Evolutionary conservation across 1,140 invertebrate species (phyloP), one percentile per base, ranked within the genome.

Genomic region (Drosophila murphyi): DNA sequence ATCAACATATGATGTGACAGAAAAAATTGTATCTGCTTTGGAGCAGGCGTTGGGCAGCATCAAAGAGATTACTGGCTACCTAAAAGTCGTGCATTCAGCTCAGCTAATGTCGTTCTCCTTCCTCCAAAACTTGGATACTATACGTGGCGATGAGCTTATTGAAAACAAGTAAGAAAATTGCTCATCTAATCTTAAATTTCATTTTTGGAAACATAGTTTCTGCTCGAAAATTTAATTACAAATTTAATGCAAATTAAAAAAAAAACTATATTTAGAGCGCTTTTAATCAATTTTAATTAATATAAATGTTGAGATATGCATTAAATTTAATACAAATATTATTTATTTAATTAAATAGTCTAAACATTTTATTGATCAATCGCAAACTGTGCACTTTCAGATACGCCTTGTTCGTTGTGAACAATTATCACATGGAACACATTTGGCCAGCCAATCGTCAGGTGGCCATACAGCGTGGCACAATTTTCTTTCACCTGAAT

Each of bases 371-470:
- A 29, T 8, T 12, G 1, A 8, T 28, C 8, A 7, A 8, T 3
- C 3, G 6, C 28, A n/a, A 6, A 50, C 1, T 10, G 29, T 29
- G 5, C 5, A 32, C 1, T 50, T 62, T 7, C 4, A 92, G 95
- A 56, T 96, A 96, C 92, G 94, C 96, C 0, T 85, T 98, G 1
- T 93, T 95, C 12, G 95, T 98, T 0, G 93, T 96, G 37, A 97
- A 99, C 91, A 99, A 99, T 93, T 95, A 96, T 82, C 98, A 99
- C 93, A 94, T 99, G 10, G 96, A 97, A 92, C 95, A 98, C 75
- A 93, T 99, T 0, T 99, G 97, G 96, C 94, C 97, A 73, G 95
- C 95, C 94, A 93, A 94, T 20, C 93, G 92, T 5, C 93, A 95
- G 76, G 92, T 93, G 1, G 93, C 93, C 32, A 93, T 95, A 32